These are phyloP conservation scores for Herminia tarsipennalis DNA, from an alignment of 2,888 invertebrate genomes.

Conservation along the genomic window DNA sequence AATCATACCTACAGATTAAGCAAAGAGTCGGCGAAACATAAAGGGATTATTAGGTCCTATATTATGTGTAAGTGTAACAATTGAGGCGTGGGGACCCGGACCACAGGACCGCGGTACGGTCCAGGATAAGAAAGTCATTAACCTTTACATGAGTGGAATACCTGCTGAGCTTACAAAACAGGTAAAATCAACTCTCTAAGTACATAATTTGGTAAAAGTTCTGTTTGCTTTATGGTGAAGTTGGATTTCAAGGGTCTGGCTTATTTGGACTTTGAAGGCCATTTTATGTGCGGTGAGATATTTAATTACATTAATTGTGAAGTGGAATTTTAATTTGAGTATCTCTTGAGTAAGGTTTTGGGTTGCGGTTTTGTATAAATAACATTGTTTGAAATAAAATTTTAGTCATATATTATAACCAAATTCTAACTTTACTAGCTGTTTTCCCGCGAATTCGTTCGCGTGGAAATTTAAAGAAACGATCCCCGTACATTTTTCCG, in stretches of 20 bases:
- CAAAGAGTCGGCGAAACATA: conserved; percentile 20
- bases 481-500: too few relatives aligned
- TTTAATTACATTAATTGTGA: too few relatives aligned
- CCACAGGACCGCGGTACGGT: conserved; percentile 24
- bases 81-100: conserved; percentile 27
- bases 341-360: too few relatives aligned
- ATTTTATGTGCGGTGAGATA: neutral
- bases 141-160: conserved; percentile 33
- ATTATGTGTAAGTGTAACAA: conserved; percentile 42
- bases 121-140: conserved; percentile 52
- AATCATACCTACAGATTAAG: too few relatives aligned
- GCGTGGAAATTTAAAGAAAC: too few relatives aligned
- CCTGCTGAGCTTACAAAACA: conserved; percentile 10
- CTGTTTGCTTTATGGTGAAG: neutral
- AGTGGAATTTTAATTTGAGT: too few relatives aligned
- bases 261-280: neutral
- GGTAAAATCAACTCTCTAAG: conserved; percentile 15
- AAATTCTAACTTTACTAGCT: too few relatives aligned
- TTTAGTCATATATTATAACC: too few relatives aligned
- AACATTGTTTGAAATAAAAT: too few relatives aligned
- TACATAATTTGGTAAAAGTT: neutral
- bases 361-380: too few relatives aligned
- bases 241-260: neutral
- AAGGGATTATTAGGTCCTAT: conserved; percentile 46
- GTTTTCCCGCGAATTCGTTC: too few relatives aligned